phyloP scores from a whole-genome alignment of 1,140 invertebrate genomes.

The Lysiphlebus fabarum region DNA sequence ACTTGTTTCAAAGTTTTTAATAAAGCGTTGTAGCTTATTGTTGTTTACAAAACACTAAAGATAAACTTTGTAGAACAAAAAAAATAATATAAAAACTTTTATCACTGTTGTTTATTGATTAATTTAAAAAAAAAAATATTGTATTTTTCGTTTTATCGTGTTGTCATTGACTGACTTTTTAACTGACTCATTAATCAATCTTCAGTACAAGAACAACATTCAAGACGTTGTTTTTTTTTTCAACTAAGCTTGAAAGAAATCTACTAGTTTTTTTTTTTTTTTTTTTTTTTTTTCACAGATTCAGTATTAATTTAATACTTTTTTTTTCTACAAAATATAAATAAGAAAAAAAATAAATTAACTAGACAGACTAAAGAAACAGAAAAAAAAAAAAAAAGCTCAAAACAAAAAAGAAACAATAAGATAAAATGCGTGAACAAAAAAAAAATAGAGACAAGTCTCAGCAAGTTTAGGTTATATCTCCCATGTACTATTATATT shows the following conservation, averaged over 20 bases:
- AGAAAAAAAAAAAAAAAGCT: conserved; percentile 2
- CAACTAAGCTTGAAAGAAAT: neutral
- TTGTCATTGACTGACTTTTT: conserved; percentile 17
- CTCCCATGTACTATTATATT: neutral
- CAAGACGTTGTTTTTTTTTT: neutral
- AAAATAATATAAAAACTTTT: neutral
- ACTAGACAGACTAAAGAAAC: neutral
- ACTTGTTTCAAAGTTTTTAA: too few relatives aligned
- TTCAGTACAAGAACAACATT: neutral
- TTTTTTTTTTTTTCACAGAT: neutral
- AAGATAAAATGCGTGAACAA: conserved; percentile 27
- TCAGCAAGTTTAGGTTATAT: conserved; percentile 27
- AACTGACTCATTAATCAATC: conserved; percentile 24
- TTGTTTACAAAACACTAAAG: too few relatives aligned
- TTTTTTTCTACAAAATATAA: conserved; percentile 4
- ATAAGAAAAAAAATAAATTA: neutral
- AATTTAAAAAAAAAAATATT: conserved; percentile 16
- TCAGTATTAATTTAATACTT: neutral
- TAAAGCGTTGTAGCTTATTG: too few relatives aligned
- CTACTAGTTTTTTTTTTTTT: neutral
- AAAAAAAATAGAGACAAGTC: conserved; percentile 34
- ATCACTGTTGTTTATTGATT: conserved; percentile 15
- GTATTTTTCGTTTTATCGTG: conserved; percentile 13
- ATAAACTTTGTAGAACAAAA: conserved; percentile 5
- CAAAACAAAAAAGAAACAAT: too few relatives aligned